Evolutionary conservation across 2,888 invertebrate species (phyloP).

Genomic region (Brachyopa scutellaris): DNA sequence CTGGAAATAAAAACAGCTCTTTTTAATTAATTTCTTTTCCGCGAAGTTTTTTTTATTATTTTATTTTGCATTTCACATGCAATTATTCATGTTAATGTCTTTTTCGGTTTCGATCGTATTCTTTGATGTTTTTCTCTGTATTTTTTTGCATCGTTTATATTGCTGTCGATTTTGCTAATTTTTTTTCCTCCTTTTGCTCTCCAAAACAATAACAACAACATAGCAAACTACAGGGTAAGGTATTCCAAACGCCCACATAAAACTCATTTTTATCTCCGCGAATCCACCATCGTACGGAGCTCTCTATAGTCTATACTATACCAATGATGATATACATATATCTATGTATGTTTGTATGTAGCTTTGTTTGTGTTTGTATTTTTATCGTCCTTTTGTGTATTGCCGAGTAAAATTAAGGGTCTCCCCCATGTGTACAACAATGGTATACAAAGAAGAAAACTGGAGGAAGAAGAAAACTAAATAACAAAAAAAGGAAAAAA

Average conservation of each 20-base stretch:
- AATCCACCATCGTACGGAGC: constrained; percentile 17
- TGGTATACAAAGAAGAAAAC: constrained; percentile 57
- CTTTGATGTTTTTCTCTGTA: constrained; percentile 51
- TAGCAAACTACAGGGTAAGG: constrained; percentile 55
- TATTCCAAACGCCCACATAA: constrained; percentile 70
- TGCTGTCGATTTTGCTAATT: constrained; percentile 63
- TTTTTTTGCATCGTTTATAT: constrained; percentile 69
- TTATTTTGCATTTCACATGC: constrained; percentile 66
- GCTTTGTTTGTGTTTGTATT: constrained; percentile 7
- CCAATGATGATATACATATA: neutral
- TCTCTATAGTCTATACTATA: neutral
- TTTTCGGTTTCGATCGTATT: constrained; percentile 66
- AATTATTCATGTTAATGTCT: constrained; percentile 72
- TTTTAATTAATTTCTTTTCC: constrained; percentile 59
- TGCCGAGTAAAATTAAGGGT: constrained; percentile 55
- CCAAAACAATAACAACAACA: constrained; percentile 53
- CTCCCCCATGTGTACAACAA: constrained; percentile 67
- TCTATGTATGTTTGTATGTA: constrained; percentile 5
- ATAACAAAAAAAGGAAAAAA: neutral
- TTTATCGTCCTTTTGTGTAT: constrained; percentile 65
- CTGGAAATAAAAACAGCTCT: too few relatives aligned
- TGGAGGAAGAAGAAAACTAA: constrained; percentile 27
- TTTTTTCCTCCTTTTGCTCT: constrained; percentile 37
- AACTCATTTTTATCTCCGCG: constrained; percentile 65
- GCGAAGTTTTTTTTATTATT: constrained; percentile 27